These are phyloP conservation scores for Drosophila oshimai DNA, from an alignment of 1,140 invertebrate genomes.

Conservation along the genomic window DNA sequence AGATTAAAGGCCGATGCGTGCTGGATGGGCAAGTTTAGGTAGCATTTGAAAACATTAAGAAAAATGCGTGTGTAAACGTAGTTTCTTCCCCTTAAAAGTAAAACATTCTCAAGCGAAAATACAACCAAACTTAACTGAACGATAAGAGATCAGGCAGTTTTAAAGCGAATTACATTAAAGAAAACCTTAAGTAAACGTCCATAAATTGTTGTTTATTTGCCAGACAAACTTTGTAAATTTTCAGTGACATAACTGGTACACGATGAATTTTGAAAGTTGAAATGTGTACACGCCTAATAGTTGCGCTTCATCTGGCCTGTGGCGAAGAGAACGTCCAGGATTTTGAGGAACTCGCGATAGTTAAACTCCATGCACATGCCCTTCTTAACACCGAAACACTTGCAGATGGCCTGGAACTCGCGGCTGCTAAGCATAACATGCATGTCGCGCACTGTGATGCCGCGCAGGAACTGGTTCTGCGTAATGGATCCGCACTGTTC, in stretches of 20 bases:
- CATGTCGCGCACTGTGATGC: constrained; percentile 85
- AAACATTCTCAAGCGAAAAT: constrained; percentile 35
- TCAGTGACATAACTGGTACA: neutral
- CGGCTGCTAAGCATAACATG: constrained; percentile 84
- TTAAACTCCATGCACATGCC: constrained; percentile 79
- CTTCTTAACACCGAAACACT: constrained; percentile 86
- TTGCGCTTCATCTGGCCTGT: constrained; percentile 77
- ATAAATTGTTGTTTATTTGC: constrained; percentile 12
- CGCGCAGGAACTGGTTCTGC: constrained; percentile 85
- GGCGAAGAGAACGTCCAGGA: constrained; percentile 61
- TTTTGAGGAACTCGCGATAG: constrained; percentile 77
- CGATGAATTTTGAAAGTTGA: constrained; percentile 19
- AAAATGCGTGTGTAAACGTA: constrained; percentile 24
- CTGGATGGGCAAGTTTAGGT: constrained; percentile 18
- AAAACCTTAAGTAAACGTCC: constrained; percentile 31
- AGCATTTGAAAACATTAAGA: constrained; percentile 23
- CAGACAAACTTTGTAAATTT: neutral
- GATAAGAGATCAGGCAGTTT: constrained; percentile 30
- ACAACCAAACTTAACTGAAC: constrained; percentile 27
- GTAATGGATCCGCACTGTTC: constrained; percentile 86
- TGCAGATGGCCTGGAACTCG: constrained; percentile 86
- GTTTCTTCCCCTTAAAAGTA: constrained; percentile 15
- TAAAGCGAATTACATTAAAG: constrained; percentile 45
- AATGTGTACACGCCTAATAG: constrained; percentile 36
- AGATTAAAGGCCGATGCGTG: constrained; percentile 1